These are phyloP conservation scores for Hypocryptadius cinnamomeus DNA, from an alignment of 2,113 vertebrate species.

Conservation along the genomic window DNA sequence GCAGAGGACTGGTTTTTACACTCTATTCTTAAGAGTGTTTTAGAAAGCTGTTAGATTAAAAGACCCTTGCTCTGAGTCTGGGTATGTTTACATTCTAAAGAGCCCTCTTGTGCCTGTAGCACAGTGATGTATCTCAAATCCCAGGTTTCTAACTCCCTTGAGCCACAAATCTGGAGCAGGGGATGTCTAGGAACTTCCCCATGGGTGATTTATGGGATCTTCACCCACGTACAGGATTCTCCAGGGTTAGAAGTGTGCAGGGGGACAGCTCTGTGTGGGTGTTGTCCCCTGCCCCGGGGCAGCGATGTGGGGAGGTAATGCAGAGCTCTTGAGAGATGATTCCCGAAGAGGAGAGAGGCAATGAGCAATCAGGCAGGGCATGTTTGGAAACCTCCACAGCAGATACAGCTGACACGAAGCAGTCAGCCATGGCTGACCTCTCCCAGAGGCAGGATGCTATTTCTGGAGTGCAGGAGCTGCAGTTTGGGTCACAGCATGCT, in stretches of 20 bases:
- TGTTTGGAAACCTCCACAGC: not conserved
- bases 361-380: not conserved
- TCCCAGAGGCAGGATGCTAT: not conserved
- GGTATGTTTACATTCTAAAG: not conserved
- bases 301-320: not conserved
- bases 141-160: not conserved
- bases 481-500: not conserved
- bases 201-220: not conserved
- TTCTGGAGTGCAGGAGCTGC: not conserved
- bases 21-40: not conserved
- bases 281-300: not conserved
- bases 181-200: not conserved
- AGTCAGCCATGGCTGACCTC: not conserved
- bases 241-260: not conserved
- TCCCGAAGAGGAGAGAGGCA: not conserved
- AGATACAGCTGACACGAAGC: not conserved
- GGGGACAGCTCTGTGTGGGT: fast-evolving
- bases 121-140: not conserved
- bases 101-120: not conserved
- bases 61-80: not conserved
- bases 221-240: not conserved
- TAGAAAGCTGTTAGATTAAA: not conserved
- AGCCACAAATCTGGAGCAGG: not conserved
- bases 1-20: not conserved
- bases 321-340: not conserved